Conservation (phyloP, 2,797 vertebrate species). For the Myotis vivesi region DNA sequence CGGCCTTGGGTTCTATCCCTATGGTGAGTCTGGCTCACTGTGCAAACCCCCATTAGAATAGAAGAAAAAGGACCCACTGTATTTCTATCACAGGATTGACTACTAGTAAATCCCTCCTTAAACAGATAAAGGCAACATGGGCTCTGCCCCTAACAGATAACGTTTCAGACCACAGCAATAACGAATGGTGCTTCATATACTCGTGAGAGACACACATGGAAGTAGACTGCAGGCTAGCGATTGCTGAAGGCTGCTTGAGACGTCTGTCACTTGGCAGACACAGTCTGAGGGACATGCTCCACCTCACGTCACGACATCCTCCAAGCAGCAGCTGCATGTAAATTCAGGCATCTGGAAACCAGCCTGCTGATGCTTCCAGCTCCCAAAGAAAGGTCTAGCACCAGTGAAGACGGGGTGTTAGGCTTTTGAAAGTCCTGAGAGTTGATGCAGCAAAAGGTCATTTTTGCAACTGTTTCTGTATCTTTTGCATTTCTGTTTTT, state of each 20-base stretch:
- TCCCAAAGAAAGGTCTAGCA: not conserved
- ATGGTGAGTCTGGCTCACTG: not conserved
- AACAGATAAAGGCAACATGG: not conserved
- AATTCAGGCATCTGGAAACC: conserved; percentile 21
- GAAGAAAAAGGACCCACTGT: conserved; percentile 17
- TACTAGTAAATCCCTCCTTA: conserved; percentile 21
- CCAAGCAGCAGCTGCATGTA: not conserved
- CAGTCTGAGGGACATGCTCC: not conserved
- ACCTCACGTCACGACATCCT: not conserved
- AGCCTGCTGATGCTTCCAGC: not conserved
- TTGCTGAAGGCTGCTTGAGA: conserved; percentile 47
- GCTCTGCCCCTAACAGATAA: not conserved
- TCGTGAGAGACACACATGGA: not conserved
- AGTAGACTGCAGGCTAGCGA: conserved; percentile 3
- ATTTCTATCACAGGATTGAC: not conserved
- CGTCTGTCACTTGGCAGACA: conserved; percentile 61
- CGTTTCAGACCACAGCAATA: not conserved
- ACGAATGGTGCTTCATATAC: not conserved
- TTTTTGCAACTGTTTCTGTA: conserved; percentile 34
- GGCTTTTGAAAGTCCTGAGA: not conserved
- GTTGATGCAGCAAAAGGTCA: not conserved
- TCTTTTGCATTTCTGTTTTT: conserved; percentile 2
- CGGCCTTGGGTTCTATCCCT: not conserved
- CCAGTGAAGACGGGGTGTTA: not conserved
- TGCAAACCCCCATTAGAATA: not conserved